Evolutionary conservation across 2,113 vertebrate genomes (phyloP).

Genomic region (Piprites chloris): DNA sequence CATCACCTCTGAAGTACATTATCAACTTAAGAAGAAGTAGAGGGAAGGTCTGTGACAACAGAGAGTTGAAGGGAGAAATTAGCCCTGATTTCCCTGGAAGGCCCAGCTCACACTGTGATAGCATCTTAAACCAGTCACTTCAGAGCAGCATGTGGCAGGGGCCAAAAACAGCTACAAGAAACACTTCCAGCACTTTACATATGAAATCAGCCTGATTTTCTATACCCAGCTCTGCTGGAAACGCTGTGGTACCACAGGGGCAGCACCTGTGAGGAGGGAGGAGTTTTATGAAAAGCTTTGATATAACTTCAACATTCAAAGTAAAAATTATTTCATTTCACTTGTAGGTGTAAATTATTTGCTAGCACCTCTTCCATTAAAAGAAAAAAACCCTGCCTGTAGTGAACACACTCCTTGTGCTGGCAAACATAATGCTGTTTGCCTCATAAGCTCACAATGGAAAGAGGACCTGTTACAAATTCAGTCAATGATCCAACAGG

Average conservation of each 20-base stretch:
- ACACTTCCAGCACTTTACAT: not conserved
- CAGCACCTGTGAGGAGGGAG: not conserved
- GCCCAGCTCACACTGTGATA: not conserved
- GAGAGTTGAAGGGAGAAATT: not conserved
- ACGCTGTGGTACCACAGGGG: not conserved
- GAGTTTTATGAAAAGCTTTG: not conserved
- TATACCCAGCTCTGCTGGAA: not conserved
- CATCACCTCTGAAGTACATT: not conserved
- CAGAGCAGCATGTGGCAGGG: not conserved
- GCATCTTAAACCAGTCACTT: not conserved
- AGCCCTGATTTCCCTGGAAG: not conserved
- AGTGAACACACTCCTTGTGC: not conserved
- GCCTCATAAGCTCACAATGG: constrained; percentile 40
- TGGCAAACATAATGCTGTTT: constrained; percentile 21
- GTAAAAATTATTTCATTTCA: not conserved
- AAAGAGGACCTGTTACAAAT: constrained; percentile 48
- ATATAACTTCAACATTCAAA: not conserved
- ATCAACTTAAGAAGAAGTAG: not conserved
- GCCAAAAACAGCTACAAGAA: not conserved
- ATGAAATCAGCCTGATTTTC: not conserved
- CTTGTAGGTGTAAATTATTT: not conserved
- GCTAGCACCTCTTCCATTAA: not conserved
- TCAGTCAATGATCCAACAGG: constrained; percentile 65
- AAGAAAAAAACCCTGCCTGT: not conserved
- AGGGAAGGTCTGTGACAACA: not conserved